Base-by-base conservation (phyloP, 2,888 invertebrate genomes). In the Nymphalis c-album region DNA sequence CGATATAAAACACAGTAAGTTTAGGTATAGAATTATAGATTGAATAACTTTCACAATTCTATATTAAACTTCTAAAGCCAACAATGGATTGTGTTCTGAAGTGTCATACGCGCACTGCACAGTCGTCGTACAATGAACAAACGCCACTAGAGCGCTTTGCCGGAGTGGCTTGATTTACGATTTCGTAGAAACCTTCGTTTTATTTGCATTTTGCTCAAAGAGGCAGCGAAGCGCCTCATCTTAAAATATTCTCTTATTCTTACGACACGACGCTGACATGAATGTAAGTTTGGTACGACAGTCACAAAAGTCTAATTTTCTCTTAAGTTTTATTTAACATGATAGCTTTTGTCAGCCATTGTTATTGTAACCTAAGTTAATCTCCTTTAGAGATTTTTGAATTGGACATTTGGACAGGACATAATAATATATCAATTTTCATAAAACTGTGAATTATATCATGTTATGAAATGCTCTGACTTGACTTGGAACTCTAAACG, bases 81-180 rank as follows among this genome's bases (percentile, higher is more conserved):
- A 51, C 35, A 22, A 51, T 20, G 45, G 40, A 60, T 22, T 31
- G 7, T 6, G 51, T 51, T 51, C 16, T 51, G 13, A 22, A 51
- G 22, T 51, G 51, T 20, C 13, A 20, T 31, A 18, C 35, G 45
- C 4, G 17, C 22, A 8, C 18, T 31, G 22, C 16, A 31, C 16
- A 59, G 63, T 67, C 64, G 50, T 65, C 46, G 26, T 64, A 68
- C 68, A 79, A 75, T 84, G 86, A 82, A 83, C 70, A 76, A 79
- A 72, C 67, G 67, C 68, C 59, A 61, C 67, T 66, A 67, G 61
- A 73, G 71, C 73, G 74, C 73, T 73, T 69, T 69, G 75, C 74
- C 70, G 67, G 75, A 79, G 79, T 80, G 75, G 73, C 80, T 79
- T 78, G 80, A 81, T 80, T 81, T 80, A 80, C 80, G 79, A 79